Base-by-base conservation (phyloP, 2,888 invertebrate species). In the Coecobrya sp. region DNA sequence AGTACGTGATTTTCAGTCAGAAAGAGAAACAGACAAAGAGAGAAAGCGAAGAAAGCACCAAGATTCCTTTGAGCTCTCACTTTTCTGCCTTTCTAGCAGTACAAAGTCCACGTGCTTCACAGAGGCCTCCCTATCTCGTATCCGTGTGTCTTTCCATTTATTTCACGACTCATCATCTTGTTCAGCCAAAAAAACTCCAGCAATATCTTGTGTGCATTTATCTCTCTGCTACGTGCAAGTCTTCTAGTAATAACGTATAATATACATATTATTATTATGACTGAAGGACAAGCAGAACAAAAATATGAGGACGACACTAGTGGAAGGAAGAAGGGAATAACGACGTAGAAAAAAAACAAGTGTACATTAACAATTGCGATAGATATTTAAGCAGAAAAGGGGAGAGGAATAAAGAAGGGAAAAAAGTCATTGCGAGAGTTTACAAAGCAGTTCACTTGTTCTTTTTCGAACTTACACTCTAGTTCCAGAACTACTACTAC, bases 1-100 rank as follows among this genome's bases (percentile, higher is more conserved):
- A 13, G 73, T 45, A 73, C 73, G 73, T 73, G 73, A 73, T 73
- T 73, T 73, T 73, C 22, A 42, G 19, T 70, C 8, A 45, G 65
- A 65, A 11, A 65, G 27, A 7, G 13, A 65, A 3, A 27, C 22
- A 11, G 65, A 11, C 36, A 30, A 36, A n/a, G 59, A 65, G 45
- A 45, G 45, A 42, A 73, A 36, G 27, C 0, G 27, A 65, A 36
- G 27, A 70, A 70, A 70, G 11, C n/a, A n/a, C 16, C n/a, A 36
- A 36, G 70, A 36, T 70, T 36, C 70, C 70, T 30, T 70, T 70
- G 73, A n/a, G 45, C 73, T 42, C 19, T 73, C 30, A 68, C 68
- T 68, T 11, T 36, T 30, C 19, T 73, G 16, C 22, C 45, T n/a
- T 73, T 73, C n/a, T 45, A 10, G 27, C 10, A 73, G 22, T 45